Evolutionary conservation across 1,140 invertebrate genomes (phyloP), one percentile per base, ranked within the genome.

Genomic region (Micrasema minimum): DNA sequence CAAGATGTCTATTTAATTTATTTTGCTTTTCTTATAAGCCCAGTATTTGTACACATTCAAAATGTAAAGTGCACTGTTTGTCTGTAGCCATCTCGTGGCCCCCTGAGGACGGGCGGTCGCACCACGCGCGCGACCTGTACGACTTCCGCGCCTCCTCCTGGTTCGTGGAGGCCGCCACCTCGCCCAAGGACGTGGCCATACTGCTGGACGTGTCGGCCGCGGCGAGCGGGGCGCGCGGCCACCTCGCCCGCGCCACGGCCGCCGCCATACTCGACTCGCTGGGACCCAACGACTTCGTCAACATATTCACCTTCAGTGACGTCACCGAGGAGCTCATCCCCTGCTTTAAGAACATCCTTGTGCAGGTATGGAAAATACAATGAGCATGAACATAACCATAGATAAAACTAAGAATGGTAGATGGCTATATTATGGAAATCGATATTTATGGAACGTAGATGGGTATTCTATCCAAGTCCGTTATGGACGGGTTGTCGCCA

Each of bases 161-260:
- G 95, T 99, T 99, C 81, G 92, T 99, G 5, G 91, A 96, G 75
- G 96, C 96, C 0, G 96, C 97, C 1, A 97, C 96, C 0, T 97
- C 95, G 66, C 95, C 97, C 0, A 99, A 99, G 82, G 97, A 99
- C 81, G 86, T 99, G 78, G 87, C 97, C 53, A 97, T 99, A 72
- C 84, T 99, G 16, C 80, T 99, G 9, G 98, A 99, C 78, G 88
- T 87, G 18, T 92, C 93, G 10, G 95, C 94, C 22, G 94, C 96
- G 53, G 95, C 97, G 86, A 92, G 92, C 18, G 96, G 95, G 0
- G 89, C 93, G 51, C 88, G 92, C 66, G 89, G 91, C 71, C 90
- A 93, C 72, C 89, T 99, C 59, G 94, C 95, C 0, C 91, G 91
- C 78, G 90, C 91, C 7, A 96, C 96, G 0, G 91, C 93, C 4